Conservation (phyloP, 2,113 vertebrate species). For the Dunckerocampus dactyliophorus region DNA sequence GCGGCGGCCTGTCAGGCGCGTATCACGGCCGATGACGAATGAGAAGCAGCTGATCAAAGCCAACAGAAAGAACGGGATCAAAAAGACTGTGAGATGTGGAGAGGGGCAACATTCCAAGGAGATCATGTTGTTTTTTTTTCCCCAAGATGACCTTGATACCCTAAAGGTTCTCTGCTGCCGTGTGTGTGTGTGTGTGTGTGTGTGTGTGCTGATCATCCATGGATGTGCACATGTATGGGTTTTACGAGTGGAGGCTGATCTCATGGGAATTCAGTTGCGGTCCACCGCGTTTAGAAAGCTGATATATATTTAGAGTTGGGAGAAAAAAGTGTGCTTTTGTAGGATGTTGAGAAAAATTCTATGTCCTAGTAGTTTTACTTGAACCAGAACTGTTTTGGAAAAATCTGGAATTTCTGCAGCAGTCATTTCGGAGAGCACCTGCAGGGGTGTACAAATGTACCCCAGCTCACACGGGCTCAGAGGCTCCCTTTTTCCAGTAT, state of each 20-base stretch:
- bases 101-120: conserved; percentile 20
- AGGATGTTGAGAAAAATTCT: too few relatives aligned
- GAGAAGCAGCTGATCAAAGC: conserved; percentile 63
- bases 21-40: conserved; percentile 58
- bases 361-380: too few relatives aligned
- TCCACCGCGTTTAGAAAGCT: too few relatives aligned
- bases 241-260: background rate
- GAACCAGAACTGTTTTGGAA: too few relatives aligned
- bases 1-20: conserved; percentile 54
- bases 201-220: background rate
- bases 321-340: too few relatives aligned
- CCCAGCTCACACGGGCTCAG: too few relatives aligned
- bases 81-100: conserved; percentile 48
- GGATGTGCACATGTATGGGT: background rate
- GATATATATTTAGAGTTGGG: too few relatives aligned
- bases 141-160: conserved; percentile 48
- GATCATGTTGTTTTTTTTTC: conserved; percentile 16
- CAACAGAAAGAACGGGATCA: conserved; percentile 47
- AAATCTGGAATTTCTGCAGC: too few relatives aligned
- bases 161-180: conserved; percentile 6
- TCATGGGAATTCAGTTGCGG: background rate
- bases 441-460: too few relatives aligned
- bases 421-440: too few relatives aligned
- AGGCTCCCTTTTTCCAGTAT: too few relatives aligned
- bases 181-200: conserved; percentile 6